These are phyloP conservation scores for Erethizon dorsatum DNA, from an alignment of 2,797 vertebrate species.

Conservation along the genomic window DNA sequence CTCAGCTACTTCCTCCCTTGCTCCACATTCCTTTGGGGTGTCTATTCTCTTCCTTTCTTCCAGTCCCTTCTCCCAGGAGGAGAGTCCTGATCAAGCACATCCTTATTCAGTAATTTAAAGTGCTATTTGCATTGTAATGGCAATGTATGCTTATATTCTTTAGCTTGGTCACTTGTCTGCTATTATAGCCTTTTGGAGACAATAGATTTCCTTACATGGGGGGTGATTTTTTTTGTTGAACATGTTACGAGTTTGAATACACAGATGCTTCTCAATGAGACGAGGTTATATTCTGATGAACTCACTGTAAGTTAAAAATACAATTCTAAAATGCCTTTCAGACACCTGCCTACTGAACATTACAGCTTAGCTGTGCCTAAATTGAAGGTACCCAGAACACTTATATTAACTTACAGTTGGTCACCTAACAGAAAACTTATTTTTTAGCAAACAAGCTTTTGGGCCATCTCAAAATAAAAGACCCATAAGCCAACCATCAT, in stretches of 20 bases:
- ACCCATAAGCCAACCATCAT: background rate
- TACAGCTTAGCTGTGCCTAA: background rate
- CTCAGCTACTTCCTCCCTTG: background rate
- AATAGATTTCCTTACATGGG: background rate
- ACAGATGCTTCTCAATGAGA: background rate
- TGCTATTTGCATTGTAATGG: background rate
- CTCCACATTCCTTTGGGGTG: background rate
- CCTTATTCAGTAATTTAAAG: constrained; percentile 33
- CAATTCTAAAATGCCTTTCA: background rate
- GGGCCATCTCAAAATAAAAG: background rate
- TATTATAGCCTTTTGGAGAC: background rate
- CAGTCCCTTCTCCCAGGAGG: background rate
- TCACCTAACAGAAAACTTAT: background rate
- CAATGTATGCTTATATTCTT: background rate
- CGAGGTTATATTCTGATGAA: background rate
- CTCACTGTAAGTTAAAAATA: background rate
- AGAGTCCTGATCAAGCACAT: background rate
- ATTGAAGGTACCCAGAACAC: background rate
- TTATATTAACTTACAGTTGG: background rate
- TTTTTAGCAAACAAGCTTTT: background rate
- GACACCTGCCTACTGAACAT: background rate
- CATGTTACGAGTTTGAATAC: background rate
- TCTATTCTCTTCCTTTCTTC: background rate
- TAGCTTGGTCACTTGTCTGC: background rate
- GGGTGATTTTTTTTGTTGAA: background rate